A percentile compares a stretch with the other conserved stretches of the same genome.
Conservation (phyloP, 2,888 invertebrate genomes). For the Netelia fuscicornis region DNA sequence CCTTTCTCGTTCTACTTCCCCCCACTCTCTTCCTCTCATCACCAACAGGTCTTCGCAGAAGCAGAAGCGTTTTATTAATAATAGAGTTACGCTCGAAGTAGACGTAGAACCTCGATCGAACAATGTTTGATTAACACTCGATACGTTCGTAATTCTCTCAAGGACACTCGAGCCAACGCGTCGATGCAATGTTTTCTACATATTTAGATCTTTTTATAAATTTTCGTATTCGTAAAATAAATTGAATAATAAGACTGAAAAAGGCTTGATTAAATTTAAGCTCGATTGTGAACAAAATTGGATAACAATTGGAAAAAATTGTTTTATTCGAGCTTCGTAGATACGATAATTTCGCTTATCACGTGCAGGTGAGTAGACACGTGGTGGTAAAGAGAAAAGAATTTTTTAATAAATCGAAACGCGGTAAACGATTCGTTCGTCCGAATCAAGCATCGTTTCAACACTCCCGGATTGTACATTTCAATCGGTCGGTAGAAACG, state of each 20-base stretch:
- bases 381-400: neutral
- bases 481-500: slow-evolving; percentile 1
- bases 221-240: too few relatives aligned
- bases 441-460: slow-evolving; percentile 18
- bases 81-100: neutral
- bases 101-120: neutral
- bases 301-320: too few relatives aligned
- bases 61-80: neutral
- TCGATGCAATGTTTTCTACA: slow-evolving; percentile 8
- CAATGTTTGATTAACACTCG: slow-evolving; percentile 19
- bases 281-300: too few relatives aligned
- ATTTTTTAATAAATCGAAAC: neutral
- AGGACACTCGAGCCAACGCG: neutral
- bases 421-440: neutral
- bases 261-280: too few relatives aligned
- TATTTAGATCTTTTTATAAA: neutral
- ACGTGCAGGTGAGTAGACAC: neutral
- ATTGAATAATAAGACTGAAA: too few relatives aligned
- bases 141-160: neutral
- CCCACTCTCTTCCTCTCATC: neutral
- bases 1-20: neutral
- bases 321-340: too few relatives aligned
- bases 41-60: neutral
- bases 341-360: too few relatives aligned
- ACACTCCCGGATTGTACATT: slow-evolving; percentile 9